phyloP scores from a whole-genome alignment of 2,888 invertebrate species.

The Sussaba pulchella region DNA sequence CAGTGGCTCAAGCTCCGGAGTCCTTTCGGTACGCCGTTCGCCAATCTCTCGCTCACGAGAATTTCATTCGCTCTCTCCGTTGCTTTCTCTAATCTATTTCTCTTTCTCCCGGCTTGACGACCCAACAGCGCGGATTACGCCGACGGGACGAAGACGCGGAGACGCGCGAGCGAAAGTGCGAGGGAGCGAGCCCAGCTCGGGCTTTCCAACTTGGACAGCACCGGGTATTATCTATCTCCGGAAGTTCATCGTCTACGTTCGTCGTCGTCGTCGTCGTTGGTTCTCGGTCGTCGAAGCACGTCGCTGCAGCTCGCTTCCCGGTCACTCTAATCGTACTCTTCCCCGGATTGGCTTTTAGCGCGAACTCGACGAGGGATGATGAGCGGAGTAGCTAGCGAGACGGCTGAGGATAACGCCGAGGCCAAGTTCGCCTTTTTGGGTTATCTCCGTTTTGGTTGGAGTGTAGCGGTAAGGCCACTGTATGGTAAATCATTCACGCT shows the following conservation, averaged over 20 bases:
- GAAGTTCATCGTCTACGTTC: slow-evolving; percentile 75
- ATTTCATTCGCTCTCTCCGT: slow-evolving; percentile 14
- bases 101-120: slow-evolving; percentile 25
- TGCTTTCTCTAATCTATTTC: slow-evolving; percentile 36
- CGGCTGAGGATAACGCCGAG: slow-evolving; percentile 39
- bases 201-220: slow-evolving; percentile 62
- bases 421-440: slow-evolving; percentile 62
- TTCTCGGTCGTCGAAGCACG: slow-evolving; percentile 76
- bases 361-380: slow-evolving; percentile 69
- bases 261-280: slow-evolving; percentile 66
- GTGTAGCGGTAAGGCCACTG: slow-evolving; percentile 17
- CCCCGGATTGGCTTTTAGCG: slow-evolving; percentile 79
- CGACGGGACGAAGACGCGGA: slow-evolving; percentile 3
- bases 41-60: slow-evolving; percentile 22
- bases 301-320: slow-evolving; percentile 63
- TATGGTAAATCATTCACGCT: slow-evolving; percentile 56
- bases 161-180: background rate
- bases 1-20: background rate
- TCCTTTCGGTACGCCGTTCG: slow-evolving; percentile 14
- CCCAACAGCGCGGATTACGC: slow-evolving; percentile 16
- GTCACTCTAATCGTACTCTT: slow-evolving; percentile 80
- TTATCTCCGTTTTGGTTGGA: slow-evolving; percentile 15
- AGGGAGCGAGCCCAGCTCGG: background rate
- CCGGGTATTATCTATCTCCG: slow-evolving; percentile 77
- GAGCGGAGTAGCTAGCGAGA: slow-evolving; percentile 27